Conservation (phyloP, 2,797 vertebrate species). For the Urocyon cinereoargenteus region DNA sequence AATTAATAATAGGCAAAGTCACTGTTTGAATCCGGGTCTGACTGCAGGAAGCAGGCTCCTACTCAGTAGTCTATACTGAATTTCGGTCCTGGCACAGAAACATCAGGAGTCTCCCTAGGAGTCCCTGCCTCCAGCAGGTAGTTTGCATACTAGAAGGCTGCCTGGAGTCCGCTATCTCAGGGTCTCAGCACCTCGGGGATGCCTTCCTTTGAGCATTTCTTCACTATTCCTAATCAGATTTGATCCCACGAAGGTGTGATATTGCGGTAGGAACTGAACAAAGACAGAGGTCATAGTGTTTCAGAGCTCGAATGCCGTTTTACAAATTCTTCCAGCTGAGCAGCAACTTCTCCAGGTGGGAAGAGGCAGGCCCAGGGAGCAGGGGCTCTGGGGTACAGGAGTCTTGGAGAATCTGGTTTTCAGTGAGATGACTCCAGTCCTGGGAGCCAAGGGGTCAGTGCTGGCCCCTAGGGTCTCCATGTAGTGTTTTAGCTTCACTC, state of each 20-base stretch:
- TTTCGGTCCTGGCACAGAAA: background rate
- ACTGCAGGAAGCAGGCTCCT: background rate
- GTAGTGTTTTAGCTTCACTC: background rate
- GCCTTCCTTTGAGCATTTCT: background rate
- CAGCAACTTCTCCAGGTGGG: background rate
- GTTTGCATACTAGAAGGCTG: background rate
- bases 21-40: background rate
- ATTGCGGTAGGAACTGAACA: background rate
- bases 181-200: background rate
- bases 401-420: background rate
- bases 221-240: background rate
- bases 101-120: background rate
- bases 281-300: background rate
- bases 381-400: fast-evolving
- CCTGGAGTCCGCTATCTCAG: background rate
- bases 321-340: background rate
- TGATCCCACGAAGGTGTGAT: background rate
- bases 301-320: background rate
- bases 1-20: background rate
- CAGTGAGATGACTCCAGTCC: background rate
- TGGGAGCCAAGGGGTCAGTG: background rate
- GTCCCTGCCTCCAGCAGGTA: fast-evolving
- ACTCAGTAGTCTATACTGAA: background rate
- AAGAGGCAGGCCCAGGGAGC: background rate
- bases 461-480: background rate